Conservation (phyloP, 2,797 vertebrate species). For the Urocyon cinereoargenteus region DNA sequence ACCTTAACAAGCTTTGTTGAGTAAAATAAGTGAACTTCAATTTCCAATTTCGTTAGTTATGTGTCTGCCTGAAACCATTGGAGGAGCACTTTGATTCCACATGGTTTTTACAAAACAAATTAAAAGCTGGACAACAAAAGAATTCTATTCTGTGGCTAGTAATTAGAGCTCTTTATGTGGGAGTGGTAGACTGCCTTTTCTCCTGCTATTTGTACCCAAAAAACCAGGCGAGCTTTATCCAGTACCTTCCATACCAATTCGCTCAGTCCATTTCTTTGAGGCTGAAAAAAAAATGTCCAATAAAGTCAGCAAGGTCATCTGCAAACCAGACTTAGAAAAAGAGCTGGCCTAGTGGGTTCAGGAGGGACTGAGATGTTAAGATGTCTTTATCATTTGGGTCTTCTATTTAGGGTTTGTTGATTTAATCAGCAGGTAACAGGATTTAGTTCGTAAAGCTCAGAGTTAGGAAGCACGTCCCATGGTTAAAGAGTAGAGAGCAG, state of each 20-base stretch:
- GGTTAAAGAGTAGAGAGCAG: background rate
- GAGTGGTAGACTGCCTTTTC: slow-evolving; percentile 56
- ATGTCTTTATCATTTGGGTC: background rate
- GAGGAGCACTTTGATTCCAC: slow-evolving; percentile 41
- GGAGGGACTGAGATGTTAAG: background rate
- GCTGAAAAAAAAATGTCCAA: background rate
- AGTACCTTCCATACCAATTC: rapidly evolving
- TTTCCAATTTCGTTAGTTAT: slow-evolving; percentile 59
- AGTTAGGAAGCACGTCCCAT: background rate
- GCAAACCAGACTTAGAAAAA: rapidly evolving
- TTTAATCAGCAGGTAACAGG: slow-evolving; percentile 25
- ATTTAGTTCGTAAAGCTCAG: background rate
- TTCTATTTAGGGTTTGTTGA: background rate
- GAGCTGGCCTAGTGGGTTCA: background rate
- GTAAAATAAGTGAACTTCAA: slow-evolving; percentile 29
- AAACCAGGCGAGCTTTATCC: background rate
- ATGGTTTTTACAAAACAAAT: slow-evolving; percentile 70
- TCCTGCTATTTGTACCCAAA: slow-evolving; percentile 63
- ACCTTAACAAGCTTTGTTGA: background rate
- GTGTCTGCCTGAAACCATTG: slow-evolving; percentile 62
- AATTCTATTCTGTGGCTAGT: slow-evolving; percentile 40
- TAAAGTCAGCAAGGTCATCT: background rate
- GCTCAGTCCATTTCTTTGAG: background rate
- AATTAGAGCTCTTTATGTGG: slow-evolving; percentile 61
- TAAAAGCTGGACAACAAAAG: slow-evolving; percentile 74